These are phyloP conservation scores for Sepiola atlantica DNA, from an alignment of 2,888 invertebrate genomes.

Conservation along the genomic window DNA sequence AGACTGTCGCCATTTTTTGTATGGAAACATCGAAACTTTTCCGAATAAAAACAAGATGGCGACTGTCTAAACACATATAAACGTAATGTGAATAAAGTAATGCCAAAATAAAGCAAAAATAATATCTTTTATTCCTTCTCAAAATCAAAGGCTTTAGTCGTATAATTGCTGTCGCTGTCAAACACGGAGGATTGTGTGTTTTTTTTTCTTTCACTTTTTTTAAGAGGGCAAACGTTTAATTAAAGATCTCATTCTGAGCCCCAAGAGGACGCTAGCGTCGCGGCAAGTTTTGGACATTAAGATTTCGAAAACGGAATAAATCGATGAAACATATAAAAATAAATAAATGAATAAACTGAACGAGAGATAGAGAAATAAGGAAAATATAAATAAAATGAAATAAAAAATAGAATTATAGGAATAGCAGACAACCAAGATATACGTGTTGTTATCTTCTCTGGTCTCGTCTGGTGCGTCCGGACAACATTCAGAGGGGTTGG, in stretches of 20 bases:
- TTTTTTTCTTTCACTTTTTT: neutral
- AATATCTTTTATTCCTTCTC: neutral
- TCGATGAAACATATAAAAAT: too few relatives aligned
- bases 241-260: neutral
- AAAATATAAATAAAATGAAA: too few relatives aligned
- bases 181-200: neutral
- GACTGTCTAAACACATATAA: neutral
- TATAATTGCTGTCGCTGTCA: neutral
- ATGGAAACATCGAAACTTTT: neutral
- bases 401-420: neutral
- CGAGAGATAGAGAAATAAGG: too few relatives aligned
- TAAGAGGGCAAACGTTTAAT: conserved; percentile 9
- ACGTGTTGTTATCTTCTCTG: neutral
- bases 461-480: neutral
- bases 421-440: neutral
- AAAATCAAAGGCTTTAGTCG: conserved; percentile 18
- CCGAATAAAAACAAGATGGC: neutral
- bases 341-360: too few relatives aligned
- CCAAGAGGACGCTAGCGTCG: neutral
- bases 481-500: neutral
- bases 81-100: neutral
- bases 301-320: neutral
- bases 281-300: conserved; percentile 20
- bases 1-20: neutral
- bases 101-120: neutral